Conservation (phyloP, 2,888 invertebrate genomes). For the Melinaea menophilus region DNA sequence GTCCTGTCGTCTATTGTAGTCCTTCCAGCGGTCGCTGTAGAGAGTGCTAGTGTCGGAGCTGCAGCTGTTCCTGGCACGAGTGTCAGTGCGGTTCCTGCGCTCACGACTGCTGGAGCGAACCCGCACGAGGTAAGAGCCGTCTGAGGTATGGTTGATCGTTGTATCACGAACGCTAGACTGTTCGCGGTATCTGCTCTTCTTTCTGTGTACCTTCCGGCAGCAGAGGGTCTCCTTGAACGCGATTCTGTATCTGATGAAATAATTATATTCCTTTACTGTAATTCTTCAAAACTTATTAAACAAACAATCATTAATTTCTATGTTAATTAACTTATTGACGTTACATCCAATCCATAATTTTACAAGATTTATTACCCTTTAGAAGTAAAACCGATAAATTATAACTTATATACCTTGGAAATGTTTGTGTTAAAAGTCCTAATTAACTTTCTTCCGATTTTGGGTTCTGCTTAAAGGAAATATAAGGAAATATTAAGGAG, state of each 20-base stretch:
- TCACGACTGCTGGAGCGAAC: constrained; percentile 55
- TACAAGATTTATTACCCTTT: too few relatives aligned
- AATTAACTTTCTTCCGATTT: too few relatives aligned
- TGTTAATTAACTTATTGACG: too few relatives aligned
- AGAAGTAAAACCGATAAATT: too few relatives aligned
- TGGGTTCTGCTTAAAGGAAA: too few relatives aligned
- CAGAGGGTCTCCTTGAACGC: constrained; percentile 88
- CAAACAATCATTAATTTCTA: too few relatives aligned
- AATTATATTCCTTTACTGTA: too few relatives aligned
- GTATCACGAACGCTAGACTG: constrained; percentile 80
- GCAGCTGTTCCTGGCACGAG: constrained; percentile 33
- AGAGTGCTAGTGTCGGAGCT: constrained; percentile 50
- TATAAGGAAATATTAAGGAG: too few relatives aligned
- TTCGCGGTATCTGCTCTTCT: constrained; percentile 74
- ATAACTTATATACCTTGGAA: too few relatives aligned
- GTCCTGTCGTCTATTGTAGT: constrained; percentile 34
- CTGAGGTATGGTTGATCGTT: constrained; percentile 69
- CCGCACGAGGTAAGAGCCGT: constrained; percentile 65
- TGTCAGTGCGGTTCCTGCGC: constrained; percentile 36
- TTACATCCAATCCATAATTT: too few relatives aligned
- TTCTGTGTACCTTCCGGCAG: constrained; percentile 71
- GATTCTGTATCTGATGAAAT: constrained; percentile 80
- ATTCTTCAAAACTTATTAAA: neutral
- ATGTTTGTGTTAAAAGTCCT: too few relatives aligned
- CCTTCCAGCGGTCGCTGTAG: constrained; percentile 51